Percentiles rank a stretch among this genome's conserved stretches.
Evolutionary conservation across 2,888 invertebrate genomes (phyloP).

Genomic region (Teleiodes luculella): DNA sequence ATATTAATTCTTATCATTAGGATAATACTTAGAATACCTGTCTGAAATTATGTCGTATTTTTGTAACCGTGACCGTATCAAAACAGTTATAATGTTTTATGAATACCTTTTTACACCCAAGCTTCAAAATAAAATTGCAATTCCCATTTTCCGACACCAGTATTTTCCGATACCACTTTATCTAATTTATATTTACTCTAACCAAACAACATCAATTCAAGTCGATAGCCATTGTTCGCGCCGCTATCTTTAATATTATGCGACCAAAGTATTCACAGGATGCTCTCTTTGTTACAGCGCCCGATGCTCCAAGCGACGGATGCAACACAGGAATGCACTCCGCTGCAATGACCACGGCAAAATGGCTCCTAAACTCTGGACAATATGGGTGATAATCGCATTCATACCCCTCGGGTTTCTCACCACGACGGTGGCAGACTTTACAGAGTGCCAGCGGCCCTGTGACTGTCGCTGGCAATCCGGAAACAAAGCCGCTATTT

Average conservation of each 20-base stretch:
- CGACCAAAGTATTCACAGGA: not conserved
- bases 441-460: slow-evolving; percentile 81
- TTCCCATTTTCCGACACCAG: too few species aligned
- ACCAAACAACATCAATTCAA: too few species aligned
- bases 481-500: slow-evolving; percentile 91
- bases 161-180: too few species aligned
- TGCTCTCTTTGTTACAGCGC: slow-evolving; percentile 53
- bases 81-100: too few species aligned
- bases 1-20: too few species aligned
- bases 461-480: slow-evolving; percentile 93
- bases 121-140: too few species aligned
- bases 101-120: too few species aligned
- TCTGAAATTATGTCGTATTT: too few species aligned
- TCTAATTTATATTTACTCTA: too few species aligned
- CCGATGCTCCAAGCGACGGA: slow-evolving; percentile 55
- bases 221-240: too few species aligned
- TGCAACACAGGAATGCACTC: slow-evolving; percentile 58
- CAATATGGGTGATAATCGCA: slow-evolving; percentile 67
- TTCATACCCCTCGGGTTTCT: slow-evolving; percentile 51
- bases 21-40: too few species aligned
- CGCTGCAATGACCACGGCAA: slow-evolving; percentile 71
- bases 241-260: not conserved
- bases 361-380: slow-evolving; percentile 74
- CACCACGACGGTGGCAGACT: slow-evolving; percentile 67
- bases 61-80: too few species aligned